A percentile compares a stretch with the other conserved stretches of the same genome.
phyloP scores from a whole-genome alignment of 2,888 invertebrate species.

The Drosophila helvetica region DNA sequence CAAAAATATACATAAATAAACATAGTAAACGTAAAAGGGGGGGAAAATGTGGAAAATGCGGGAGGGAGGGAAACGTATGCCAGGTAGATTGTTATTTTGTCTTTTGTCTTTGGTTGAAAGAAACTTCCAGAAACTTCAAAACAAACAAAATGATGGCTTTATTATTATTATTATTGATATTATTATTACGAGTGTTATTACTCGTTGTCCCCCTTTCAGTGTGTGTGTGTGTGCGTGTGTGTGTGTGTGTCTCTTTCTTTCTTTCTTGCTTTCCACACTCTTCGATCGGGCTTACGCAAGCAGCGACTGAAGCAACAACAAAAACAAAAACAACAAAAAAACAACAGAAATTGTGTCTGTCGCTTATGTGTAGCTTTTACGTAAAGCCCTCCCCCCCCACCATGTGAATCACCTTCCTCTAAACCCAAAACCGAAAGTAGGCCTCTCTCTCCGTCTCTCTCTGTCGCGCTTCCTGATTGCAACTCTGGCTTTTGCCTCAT shows the following conservation, averaged over 20 bases:
- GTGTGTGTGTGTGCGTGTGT: constrained; percentile 15
- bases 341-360: constrained; percentile 47
- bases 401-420: constrained; percentile 65
- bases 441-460: constrained; percentile 43
- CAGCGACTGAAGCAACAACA: constrained; percentile 46
- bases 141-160: constrained; percentile 34
- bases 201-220: constrained; percentile 19
- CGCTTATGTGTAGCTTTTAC: constrained; percentile 67
- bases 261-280: constrained; percentile 38
- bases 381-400: constrained; percentile 49
- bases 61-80: too few species aligned
- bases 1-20: constrained; percentile 20
- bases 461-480: not conserved
- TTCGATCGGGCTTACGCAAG: constrained; percentile 73
- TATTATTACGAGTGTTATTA: constrained; percentile 31
- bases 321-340: constrained; percentile 35
- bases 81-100: constrained; percentile 50
- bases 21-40: not conserved
- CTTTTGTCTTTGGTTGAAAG: constrained; percentile 55
- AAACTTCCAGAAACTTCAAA: constrained; percentile 52
- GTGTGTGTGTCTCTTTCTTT: constrained; percentile 22
- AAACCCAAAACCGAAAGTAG: constrained; percentile 56
- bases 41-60: not conserved
- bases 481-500: not conserved
- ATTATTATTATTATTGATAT: constrained; percentile 28